Conservation (phyloP, 2,797 vertebrate genomes). For the Artibeus lituratus region DNA sequence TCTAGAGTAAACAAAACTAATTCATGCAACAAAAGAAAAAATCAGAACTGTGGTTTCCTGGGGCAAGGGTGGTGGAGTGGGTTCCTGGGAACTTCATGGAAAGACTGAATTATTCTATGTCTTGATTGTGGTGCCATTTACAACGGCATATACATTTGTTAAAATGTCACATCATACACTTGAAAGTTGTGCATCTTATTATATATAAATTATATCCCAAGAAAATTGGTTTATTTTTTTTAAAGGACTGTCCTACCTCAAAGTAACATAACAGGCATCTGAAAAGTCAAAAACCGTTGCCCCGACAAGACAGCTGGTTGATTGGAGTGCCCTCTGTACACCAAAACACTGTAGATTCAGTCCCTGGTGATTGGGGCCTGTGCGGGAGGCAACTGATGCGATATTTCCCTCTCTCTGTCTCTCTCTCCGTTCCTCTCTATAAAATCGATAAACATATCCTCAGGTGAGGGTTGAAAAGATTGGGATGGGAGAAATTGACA, state of each 20-base stretch:
- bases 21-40: neutral
- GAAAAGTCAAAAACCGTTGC: neutral
- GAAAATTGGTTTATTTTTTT: conserved; percentile 17
- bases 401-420: neutral
- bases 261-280: neutral
- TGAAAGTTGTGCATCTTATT: conserved; percentile 13
- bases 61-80: neutral
- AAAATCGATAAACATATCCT: neutral
- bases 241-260: neutral
- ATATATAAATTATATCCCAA: neutral
- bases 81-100: neutral
- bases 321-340: neutral
- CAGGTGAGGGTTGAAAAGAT: neutral
- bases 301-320: neutral
- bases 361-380: neutral
- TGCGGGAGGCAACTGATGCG: neutral
- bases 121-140: neutral
- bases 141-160: neutral
- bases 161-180: neutral
- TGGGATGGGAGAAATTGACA: too few relatives aligned
- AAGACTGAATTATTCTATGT: neutral
- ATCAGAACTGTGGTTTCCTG: neutral
- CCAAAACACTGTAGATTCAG: neutral
- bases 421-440: too few relatives aligned
- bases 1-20: neutral